Conservation (phyloP, 2,797 vertebrate species). For the Cossypha polioptera region DNA sequence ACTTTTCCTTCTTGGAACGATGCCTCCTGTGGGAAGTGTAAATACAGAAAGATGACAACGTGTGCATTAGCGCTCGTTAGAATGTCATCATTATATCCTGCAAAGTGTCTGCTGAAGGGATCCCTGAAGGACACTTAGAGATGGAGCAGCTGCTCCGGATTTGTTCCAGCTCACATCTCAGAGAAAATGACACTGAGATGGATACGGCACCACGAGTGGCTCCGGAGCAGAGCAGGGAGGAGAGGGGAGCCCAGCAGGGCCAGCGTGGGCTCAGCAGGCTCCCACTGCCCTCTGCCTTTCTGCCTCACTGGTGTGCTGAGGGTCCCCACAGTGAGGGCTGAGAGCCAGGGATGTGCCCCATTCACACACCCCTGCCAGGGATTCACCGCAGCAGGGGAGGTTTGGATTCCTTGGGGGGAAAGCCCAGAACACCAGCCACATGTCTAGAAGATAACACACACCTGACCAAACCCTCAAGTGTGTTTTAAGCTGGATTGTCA, state of each 20-base stretch:
- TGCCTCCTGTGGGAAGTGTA: conserved; percentile 82
- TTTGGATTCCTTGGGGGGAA: not conserved
- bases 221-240: not conserved
- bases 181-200: conserved; percentile 80
- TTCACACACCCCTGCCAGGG: no score
- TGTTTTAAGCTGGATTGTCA: not conserved
- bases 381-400: rapidly evolving
- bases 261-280: rapidly evolving
- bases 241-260: rapidly evolving
- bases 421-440: not conserved
- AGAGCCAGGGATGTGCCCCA: rapidly evolving
- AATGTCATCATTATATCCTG: conserved; percentile 82
- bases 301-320: not conserved
- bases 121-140: conserved; percentile 85
- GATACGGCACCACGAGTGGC: not conserved
- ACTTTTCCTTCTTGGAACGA: conserved; percentile 66
- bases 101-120: conserved; percentile 79
- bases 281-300: not conserved
- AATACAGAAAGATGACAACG: conserved; percentile 83
- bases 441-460: not conserved
- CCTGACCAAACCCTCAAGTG: not conserved
- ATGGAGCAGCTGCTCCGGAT: conserved; percentile 82
- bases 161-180: conserved; percentile 81
- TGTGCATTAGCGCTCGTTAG: conserved; percentile 83
- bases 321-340: rapidly evolving